Evolutionary conservation across 2,888 invertebrate genomes (phyloP).

Genomic region (Agrochola lota): DNA sequence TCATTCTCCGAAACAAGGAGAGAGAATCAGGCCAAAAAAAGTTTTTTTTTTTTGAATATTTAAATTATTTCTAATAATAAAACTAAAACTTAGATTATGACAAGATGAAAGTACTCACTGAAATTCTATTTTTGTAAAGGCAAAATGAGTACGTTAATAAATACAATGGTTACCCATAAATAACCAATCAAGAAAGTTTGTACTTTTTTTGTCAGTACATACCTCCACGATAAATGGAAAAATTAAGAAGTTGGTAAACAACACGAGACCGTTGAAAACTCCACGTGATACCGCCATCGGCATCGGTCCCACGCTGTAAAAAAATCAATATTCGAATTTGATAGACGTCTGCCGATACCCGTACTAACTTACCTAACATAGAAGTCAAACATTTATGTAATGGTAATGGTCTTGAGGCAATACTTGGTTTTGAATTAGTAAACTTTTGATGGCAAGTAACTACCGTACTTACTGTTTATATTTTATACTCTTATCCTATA

Average conservation of each 20-base stretch:
- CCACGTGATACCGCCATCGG: slow-evolving; percentile 31
- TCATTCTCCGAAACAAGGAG: not conserved
- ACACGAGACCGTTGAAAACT: slow-evolving; percentile 21
- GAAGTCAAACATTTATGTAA: not conserved
- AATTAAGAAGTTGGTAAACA: slow-evolving; percentile 23
- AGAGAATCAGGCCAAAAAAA: not conserved
- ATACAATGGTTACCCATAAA: slow-evolving; percentile 18
- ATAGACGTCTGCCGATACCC: not conserved
- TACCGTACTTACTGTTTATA: not conserved
- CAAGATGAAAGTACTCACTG: not conserved
- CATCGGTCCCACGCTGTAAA: slow-evolving; percentile 1
- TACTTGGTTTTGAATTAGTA: not conserved
- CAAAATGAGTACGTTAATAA: not conserved
- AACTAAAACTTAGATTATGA: not conserved
- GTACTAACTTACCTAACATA: not conserved
- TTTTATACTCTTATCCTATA: not conserved
- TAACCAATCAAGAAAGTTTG: slow-evolving; percentile 29
- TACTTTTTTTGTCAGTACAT: not conserved
- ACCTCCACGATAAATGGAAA: not conserved
- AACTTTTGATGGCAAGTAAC: not conserved
- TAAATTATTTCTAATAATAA: not conserved
- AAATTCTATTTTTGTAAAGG: not conserved
- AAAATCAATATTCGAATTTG: slow-evolving; percentile 6
- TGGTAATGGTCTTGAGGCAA: not conserved
- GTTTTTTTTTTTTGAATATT: not conserved